Conservation (phyloP, 2,797 vertebrate species). For the Caiman crocodilus region DNA sequence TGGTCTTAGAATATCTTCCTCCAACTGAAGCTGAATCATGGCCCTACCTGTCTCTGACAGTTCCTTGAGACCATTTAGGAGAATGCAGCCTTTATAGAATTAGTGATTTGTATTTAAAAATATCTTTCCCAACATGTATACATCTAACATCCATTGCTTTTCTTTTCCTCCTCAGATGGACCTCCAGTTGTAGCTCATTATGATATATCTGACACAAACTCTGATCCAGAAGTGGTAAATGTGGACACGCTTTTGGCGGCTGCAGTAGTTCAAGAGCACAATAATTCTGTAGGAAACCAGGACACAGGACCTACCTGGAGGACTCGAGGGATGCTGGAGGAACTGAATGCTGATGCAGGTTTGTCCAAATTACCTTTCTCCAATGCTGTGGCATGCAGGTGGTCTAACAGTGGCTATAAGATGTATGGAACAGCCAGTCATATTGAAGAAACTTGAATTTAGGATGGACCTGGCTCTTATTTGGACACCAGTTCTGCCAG, state of each 20-base stretch:
- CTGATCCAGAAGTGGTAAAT: slow-evolving; percentile 94
- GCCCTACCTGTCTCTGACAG: neutral
- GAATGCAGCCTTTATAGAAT: neutral
- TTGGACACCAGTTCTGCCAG: neutral
- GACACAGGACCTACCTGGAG: slow-evolving; percentile 88
- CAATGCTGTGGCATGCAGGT: slow-evolving; percentile 42
- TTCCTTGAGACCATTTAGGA: neutral
- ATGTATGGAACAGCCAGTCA: neutral
- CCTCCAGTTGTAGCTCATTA: slow-evolving; percentile 95
- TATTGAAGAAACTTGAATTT: neutral
- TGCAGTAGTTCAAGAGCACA: slow-evolving; percentile 93
- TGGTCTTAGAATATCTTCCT: slow-evolving; percentile 26
- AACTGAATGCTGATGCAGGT: slow-evolving; percentile 90
- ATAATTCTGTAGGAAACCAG: slow-evolving; percentile 88
- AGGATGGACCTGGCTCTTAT: neutral
- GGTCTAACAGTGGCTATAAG: slow-evolving; percentile 24
- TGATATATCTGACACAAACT: slow-evolving; percentile 98
- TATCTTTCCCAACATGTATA: slow-evolving; percentile 20
- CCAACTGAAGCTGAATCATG: slow-evolving; percentile 5
- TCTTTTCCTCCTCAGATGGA: slow-evolving; percentile 90
- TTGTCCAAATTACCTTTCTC: slow-evolving; percentile 68
- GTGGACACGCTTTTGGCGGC: slow-evolving; percentile 92
- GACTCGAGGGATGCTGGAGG: slow-evolving; percentile 84
- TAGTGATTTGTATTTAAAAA: slow-evolving; percentile 7
- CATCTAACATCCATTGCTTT: slow-evolving; percentile 57